A percentile compares a stretch with the other conserved stretches of the same genome.
Conservation (phyloP, 2,797 vertebrate species). For the Salarias fasciatus region DNA sequence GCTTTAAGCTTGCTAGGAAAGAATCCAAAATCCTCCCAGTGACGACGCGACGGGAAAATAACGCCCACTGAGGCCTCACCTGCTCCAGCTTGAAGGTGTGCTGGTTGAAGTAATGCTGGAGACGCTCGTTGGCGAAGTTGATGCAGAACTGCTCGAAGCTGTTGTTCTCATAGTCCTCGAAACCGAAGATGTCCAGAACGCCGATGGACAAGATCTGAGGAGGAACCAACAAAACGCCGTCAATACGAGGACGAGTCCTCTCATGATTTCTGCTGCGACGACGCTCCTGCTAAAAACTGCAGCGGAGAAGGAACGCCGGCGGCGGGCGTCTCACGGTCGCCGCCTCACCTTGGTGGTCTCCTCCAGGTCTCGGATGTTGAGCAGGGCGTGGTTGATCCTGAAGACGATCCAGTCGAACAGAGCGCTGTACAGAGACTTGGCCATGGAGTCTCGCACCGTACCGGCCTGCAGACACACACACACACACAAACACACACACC, state of each 20-base stretch:
- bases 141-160: conserved; percentile 99
- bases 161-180: conserved; percentile 99
- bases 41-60: too few species aligned
- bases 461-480: conserved; percentile 82
- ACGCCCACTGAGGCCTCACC: too few species aligned
- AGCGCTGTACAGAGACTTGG: conserved; percentile 96
- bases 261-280: too few species aligned
- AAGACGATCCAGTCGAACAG: conserved; percentile 99
- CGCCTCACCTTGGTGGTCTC: conserved; percentile 89
- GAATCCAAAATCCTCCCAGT: too few species aligned
- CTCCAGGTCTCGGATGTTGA: conserved; percentile 94
- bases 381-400: conserved; percentile 97
- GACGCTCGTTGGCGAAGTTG: conserved; percentile 97
- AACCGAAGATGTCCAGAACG: conserved; percentile 98
- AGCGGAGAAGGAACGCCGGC: too few species aligned
- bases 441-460: conserved; percentile 97
- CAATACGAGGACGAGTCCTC: too few species aligned
- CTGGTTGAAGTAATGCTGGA: conserved; percentile 99
- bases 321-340: too few species aligned
- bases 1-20: too few species aligned
- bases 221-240: conserved; percentile 16
- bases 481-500: conserved; percentile 4
- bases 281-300: too few species aligned
- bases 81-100: conserved; percentile 98
- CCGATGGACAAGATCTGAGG: conserved; percentile 95